Evolutionary conservation across 1,140 invertebrate genomes (phyloP).

Genomic region (Calosoma granatense): DNA sequence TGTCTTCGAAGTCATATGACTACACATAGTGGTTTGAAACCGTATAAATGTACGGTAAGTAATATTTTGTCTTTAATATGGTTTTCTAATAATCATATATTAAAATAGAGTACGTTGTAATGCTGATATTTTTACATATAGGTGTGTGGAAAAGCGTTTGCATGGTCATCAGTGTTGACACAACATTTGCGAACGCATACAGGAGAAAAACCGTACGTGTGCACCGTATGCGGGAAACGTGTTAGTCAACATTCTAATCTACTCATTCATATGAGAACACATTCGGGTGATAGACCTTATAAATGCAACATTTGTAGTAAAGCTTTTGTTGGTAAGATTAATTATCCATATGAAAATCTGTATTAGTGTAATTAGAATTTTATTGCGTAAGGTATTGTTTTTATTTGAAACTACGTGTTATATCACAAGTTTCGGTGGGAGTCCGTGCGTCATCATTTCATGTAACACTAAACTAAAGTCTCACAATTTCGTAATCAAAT

Average conservation of each 20-base stretch:
- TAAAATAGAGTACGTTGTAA: not conserved
- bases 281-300: not conserved
- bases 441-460: too few species aligned
- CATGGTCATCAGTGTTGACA: not conserved
- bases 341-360: not conserved
- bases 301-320: not conserved
- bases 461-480: too few species aligned
- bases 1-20: constrained; percentile 72
- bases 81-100: not conserved
- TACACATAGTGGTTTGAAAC: constrained; percentile 84
- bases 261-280: not conserved
- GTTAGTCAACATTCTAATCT: not conserved
- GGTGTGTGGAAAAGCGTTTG: not conserved
- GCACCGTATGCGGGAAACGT: not conserved
- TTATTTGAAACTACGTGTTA: too few species aligned
- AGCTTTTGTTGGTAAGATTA: not conserved
- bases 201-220: not conserved
- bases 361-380: too few species aligned
- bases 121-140: not conserved
- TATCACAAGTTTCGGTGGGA: too few species aligned
- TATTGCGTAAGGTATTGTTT: too few species aligned
- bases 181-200: not conserved
- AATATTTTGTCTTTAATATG: not conserved
- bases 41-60: constrained; percentile 80
- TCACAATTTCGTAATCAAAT: too few species aligned